Conservation (phyloP, 2,888 invertebrate genomes). For the Lycia hirtaria region DNA sequence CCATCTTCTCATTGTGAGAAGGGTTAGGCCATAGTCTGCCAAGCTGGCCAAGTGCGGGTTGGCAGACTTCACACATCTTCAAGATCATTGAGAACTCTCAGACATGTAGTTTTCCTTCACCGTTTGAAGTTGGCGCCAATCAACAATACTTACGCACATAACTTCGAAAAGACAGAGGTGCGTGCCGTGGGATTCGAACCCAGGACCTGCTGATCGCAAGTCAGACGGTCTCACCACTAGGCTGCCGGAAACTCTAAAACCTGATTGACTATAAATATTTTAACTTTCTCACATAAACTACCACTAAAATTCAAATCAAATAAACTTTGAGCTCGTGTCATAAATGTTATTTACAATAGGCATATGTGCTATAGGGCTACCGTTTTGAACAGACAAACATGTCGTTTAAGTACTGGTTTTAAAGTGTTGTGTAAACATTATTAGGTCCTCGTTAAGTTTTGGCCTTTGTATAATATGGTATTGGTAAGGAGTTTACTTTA, state of each 20-base stretch:
- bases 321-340: slow-evolving; percentile 15
- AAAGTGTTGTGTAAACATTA: slow-evolving; percentile 50
- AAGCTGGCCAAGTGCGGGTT: too few relatives aligned
- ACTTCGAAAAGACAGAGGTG: too few relatives aligned
- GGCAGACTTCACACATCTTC: too few relatives aligned
- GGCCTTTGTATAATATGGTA: slow-evolving; percentile 22
- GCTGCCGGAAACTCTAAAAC: not conserved
- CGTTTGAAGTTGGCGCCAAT: too few relatives aligned
- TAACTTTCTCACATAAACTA: not conserved
- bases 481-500: too few relatives aligned
- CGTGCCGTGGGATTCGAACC: too few relatives aligned
- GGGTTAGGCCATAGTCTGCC: too few relatives aligned
- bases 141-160: too few relatives aligned
- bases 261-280: slow-evolving; percentile 12
- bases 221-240: not conserved
- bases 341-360: slow-evolving; percentile 31
- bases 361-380: slow-evolving; percentile 25
- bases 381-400: slow-evolving; percentile 34
- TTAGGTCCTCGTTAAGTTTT: slow-evolving; percentile 34
- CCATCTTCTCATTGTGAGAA: too few relatives aligned
- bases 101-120: too few relatives aligned
- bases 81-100: too few relatives aligned
- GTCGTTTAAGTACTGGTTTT: slow-evolving; percentile 38
- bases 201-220: too few relatives aligned
- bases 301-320: slow-evolving; percentile 15